Evolutionary conservation across 2,888 invertebrate genomes (phyloP).

Genomic region (Pterostichus madidus): DNA sequence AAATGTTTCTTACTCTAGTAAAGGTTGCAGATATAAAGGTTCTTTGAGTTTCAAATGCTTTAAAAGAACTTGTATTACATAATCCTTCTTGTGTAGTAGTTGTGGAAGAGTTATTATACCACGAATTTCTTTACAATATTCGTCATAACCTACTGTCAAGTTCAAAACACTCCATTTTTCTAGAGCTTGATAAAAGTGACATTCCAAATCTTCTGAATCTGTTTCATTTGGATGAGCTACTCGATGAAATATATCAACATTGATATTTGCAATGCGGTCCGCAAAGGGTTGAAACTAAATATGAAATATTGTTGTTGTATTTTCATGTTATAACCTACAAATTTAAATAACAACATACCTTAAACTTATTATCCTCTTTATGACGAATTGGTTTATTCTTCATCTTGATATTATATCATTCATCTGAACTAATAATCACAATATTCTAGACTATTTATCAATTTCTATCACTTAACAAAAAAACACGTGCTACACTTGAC

Average conservation of each 20-base stretch:
- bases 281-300: constrained; percentile 92
- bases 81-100: constrained; percentile 88
- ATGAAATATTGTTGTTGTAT: constrained; percentile 62
- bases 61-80: constrained; percentile 85
- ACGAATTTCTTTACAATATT: constrained; percentile 87
- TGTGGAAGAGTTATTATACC: constrained; percentile 91
- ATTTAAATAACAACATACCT: constrained; percentile 78
- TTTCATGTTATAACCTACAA: constrained; percentile 59
- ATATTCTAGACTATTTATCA: constrained; percentile 19
- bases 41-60: constrained; percentile 87
- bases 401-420: constrained; percentile 77
- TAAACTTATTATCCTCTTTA: constrained; percentile 88
- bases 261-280: constrained; percentile 91
- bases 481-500: constrained; percentile 55
- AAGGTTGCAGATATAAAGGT: constrained; percentile 87
- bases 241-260: constrained; percentile 92
- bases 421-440: constrained; percentile 7
- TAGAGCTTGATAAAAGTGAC: constrained; percentile 89
- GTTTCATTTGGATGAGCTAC: constrained; percentile 87
- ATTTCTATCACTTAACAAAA: neutral
- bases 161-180: constrained; percentile 95
- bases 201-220: constrained; percentile 84
- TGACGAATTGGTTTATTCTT: constrained; percentile 86
- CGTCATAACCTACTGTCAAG: constrained; percentile 89
- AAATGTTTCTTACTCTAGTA: constrained; percentile 87